Base-by-base conservation (phyloP, 2,888 invertebrate genomes). In the Abrostola triplasia region DNA sequence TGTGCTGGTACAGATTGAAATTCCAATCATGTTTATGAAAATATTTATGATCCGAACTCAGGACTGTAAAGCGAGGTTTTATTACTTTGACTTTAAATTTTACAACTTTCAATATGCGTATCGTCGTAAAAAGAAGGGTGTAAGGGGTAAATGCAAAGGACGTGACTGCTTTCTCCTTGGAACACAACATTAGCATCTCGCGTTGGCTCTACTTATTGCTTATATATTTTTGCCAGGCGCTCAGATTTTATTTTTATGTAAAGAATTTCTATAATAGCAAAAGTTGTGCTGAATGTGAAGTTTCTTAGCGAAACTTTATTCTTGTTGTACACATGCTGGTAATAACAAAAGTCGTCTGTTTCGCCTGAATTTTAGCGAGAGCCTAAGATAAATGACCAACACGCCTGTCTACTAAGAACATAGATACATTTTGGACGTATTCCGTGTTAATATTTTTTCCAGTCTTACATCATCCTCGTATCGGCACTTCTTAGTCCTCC, bases 81-180 rank as follows among this genome's bases (percentile, higher is more conserved):
- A 77, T 77, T 73, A 51, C 67, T 65, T 47, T 50, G 64, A 60
- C 64, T 80, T 66, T 52, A 79, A 73, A 71, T 74, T 77, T 76
- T 68, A 79, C 67, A 67, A 67, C 76, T 53, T 70, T 66, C 67
- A 71, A 73, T 79, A 79, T 59, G 76, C 69, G 64, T 64, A 54
- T 50, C 60, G 56, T 63, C 67, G 62, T 79, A 65, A 80, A 79
- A 69, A 59, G 56, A 62, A 58, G 61, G 63, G 60, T 35, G 53
- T 53, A 77, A 67, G 54, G 76, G 60, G 65, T 73, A 49, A 41
- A 64, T 51, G 56, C 8, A 50, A 36, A 59, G 52, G 58, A 70
- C 80, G 76, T 73, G 79, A 73, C 77, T 67, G 62, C 53, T 57
- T 71, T 74, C 69, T 65, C 67, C 74, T 78, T 67, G 66, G 60